Base-by-base conservation (phyloP, 2,888 invertebrate species). In the Catocala sponsa region DNA sequence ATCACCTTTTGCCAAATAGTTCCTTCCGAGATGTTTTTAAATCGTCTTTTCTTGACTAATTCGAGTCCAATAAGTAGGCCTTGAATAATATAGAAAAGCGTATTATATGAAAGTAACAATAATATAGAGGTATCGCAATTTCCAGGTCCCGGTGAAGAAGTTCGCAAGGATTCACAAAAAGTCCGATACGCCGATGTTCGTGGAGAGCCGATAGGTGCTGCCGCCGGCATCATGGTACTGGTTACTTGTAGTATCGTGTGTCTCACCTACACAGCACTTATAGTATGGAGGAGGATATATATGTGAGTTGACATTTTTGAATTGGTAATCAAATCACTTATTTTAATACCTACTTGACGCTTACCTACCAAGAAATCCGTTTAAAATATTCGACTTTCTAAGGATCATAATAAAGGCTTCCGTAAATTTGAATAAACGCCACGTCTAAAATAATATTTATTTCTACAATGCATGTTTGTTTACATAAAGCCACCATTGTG, bases 271-370 rank as follows among this genome's bases (percentile, higher is more conserved):
- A 86, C 88, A 11, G 84, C 86, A 0, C 90, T 94, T 59, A 83
- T 94, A 48, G 88, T 93, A 5, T 94, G 92, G 93, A 86, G 92
- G 71, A 81, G 91, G 76, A 89, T 91, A 84, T 93, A 93, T 74
- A 72, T 94, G 94, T 94, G 67, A 90, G 91, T 89, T 44, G 25
- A 25, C 1, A 25, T 25, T 25, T 25, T 25, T 25, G 25, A 25
- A 11, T 6, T 2, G 44, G 44, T 46, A 25, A 2, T 7, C 44
- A 46, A n/a, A n/a, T 46, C 6, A 38, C 35, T 38, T 38, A 38
- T 38, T 38, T 38, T 38, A 38, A 7, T 38, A 25, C 25, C 12
- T 10, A 15, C 15, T 47, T 47, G 6, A 2, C 44, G 6, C 1
- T 2, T 46, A 46, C 44, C 9, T n/a, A 11, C 6, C 13, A 15